Conservation (phyloP, 2,888 invertebrate species). For the Morpho helenor region DNA sequence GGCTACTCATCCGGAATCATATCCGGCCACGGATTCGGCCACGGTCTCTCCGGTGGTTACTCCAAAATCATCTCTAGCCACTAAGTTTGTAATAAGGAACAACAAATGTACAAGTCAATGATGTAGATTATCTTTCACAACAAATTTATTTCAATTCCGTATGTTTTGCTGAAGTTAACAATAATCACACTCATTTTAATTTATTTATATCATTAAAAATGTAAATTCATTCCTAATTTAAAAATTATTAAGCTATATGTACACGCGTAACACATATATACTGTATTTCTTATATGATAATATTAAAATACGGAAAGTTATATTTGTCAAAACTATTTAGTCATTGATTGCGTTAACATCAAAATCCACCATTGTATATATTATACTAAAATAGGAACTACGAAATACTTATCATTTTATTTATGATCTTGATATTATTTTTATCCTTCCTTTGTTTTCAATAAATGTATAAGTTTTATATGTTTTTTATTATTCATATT, state of each 20-base stretch:
- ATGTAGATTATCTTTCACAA: conserved; percentile 24
- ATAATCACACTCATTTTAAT: conserved; percentile 4
- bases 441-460: conserved; percentile 26
- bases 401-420: conserved; percentile 9
- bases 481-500: conserved; percentile 1
- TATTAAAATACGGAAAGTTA: neutral
- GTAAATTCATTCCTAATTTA: neutral
- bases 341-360: neutral
- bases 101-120: conserved; percentile 31
- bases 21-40: conserved; percentile 16
- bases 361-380: conserved; percentile 5
- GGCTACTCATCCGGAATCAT: conserved; percentile 12
- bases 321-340: neutral
- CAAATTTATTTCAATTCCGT: conserved; percentile 13
- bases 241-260: conserved; percentile 1
- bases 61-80: conserved; percentile 30
- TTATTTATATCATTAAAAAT: conserved; percentile 2
- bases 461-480: conserved; percentile 20
- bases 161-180: conserved; percentile 14
- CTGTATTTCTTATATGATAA: neutral
- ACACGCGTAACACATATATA: neutral
- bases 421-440: conserved; percentile 15
- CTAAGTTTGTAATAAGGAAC: conserved; percentile 24
- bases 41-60: conserved; percentile 27
- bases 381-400: conserved; percentile 13